Evolutionary conservation across 2,797 vertebrate genomes (phyloP).

Genomic region (Synanceia verrucosa): DNA sequence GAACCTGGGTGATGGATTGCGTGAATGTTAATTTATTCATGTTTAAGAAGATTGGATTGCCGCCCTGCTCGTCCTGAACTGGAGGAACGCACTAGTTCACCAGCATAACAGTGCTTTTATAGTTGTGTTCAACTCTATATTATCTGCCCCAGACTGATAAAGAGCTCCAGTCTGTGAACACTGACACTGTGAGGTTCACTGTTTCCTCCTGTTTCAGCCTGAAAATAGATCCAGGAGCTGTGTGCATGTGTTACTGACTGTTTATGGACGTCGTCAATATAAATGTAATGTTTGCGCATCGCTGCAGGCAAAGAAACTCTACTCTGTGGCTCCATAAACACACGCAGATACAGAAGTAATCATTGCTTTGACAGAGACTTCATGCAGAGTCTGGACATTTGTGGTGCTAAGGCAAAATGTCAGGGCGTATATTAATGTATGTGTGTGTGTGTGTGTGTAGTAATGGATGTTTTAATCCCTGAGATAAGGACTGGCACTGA

Average conservation of each 20-base stretch:
- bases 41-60: neutral
- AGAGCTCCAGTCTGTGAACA: neutral
- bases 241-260: slow-evolving; percentile 30
- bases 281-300: slow-evolving; percentile 29
- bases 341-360: slow-evolving; percentile 28
- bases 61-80: neutral
- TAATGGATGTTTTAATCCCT: slow-evolving; percentile 62
- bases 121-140: neutral
- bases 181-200: neutral
- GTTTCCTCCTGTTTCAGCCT: slow-evolving; percentile 15
- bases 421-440: slow-evolving; percentile 11
- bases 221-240: slow-evolving; percentile 32
- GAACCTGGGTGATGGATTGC: neutral
- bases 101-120: neutral
- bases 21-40: slow-evolving; percentile 1
- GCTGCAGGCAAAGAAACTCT: slow-evolving; percentile 37
- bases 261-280: slow-evolving; percentile 48
- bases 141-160: neutral
- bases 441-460: neutral
- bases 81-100: neutral
- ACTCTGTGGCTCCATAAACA: slow-evolving; percentile 17
- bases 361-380: slow-evolving; percentile 39
- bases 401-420: slow-evolving; percentile 9
- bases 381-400: slow-evolving; percentile 19
- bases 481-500: neutral